These are phyloP conservation scores for Bubo bubo DNA, from an alignment of 2,113 vertebrate species.

Conservation along the genomic window DNA sequence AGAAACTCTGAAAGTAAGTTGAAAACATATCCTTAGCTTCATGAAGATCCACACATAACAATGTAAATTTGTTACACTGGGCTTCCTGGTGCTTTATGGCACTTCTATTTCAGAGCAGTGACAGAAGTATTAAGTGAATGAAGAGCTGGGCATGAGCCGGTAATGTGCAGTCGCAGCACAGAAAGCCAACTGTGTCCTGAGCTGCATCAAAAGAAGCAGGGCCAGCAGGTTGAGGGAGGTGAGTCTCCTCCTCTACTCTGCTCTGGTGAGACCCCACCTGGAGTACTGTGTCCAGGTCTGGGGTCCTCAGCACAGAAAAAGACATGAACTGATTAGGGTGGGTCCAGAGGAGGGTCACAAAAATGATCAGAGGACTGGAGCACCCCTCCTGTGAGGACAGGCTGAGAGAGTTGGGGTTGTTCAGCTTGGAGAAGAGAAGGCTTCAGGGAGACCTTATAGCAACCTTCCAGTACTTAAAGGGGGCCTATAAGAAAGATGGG, in stretches of 20 bases:
- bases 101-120: neutral
- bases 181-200: neutral
- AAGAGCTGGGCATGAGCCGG: neutral
- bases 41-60: neutral
- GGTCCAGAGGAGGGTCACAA: neutral
- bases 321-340: neutral
- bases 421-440: neutral
- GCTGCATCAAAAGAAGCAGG: rapidly evolving
- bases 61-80: neutral
- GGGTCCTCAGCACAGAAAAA: neutral
- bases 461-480: neutral
- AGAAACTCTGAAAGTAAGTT: neutral
- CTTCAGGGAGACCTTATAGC: neutral
- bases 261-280: neutral
- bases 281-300: neutral
- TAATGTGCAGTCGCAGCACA: neutral
- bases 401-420: neutral
- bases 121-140: neutral
- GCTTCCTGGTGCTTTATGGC: neutral
- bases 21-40: neutral
- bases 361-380: neutral
- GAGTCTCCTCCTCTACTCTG: neutral
- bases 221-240: neutral
- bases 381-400: neutral
- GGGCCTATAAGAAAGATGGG: neutral